These are phyloP conservation scores for Nanorana parkeri DNA, from an alignment of 2,113 vertebrate species.

Conservation along the genomic window DNA sequence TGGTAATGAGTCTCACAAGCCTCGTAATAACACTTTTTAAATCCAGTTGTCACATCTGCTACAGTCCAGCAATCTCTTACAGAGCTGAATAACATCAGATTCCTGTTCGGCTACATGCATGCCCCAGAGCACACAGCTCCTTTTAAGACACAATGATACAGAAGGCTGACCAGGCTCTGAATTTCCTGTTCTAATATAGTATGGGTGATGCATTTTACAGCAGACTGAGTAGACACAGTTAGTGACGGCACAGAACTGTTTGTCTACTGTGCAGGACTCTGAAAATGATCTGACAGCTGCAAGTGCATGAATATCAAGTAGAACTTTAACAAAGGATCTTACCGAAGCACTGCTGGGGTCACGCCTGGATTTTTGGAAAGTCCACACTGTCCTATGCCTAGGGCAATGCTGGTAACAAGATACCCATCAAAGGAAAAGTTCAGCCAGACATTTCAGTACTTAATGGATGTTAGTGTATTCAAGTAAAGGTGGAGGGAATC, in stretches of 20 bases:
- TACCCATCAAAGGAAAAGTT: background rate
- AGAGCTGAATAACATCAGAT: background rate
- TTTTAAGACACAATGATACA: constrained; percentile 53
- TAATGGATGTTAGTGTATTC: no score
- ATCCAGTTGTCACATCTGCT: constrained; percentile 49
- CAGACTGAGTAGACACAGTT: constrained; percentile 35
- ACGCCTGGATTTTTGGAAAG: no score
- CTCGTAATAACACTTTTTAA: background rate
- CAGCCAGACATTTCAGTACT: no score
- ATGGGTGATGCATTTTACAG: constrained; percentile 51
- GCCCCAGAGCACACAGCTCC: constrained; percentile 25
- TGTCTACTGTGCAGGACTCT: background rate
- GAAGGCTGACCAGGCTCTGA: constrained; percentile 36
- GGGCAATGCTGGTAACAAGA: background rate
- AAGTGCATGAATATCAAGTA: background rate
- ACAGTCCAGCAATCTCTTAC: constrained; percentile 6
- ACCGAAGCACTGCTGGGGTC: background rate
- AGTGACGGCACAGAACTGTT: background rate
- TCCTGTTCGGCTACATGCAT: fast-evolving
- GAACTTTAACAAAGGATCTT: background rate
- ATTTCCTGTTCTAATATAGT: constrained; percentile 59
- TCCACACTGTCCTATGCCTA: background rate
- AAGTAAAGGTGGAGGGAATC: no score
- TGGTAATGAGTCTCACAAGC: constrained; percentile 6
- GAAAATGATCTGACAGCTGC: background rate